Base-by-base conservation (phyloP, 2,888 invertebrate species). In the Koerneria pararmatus region DNA sequence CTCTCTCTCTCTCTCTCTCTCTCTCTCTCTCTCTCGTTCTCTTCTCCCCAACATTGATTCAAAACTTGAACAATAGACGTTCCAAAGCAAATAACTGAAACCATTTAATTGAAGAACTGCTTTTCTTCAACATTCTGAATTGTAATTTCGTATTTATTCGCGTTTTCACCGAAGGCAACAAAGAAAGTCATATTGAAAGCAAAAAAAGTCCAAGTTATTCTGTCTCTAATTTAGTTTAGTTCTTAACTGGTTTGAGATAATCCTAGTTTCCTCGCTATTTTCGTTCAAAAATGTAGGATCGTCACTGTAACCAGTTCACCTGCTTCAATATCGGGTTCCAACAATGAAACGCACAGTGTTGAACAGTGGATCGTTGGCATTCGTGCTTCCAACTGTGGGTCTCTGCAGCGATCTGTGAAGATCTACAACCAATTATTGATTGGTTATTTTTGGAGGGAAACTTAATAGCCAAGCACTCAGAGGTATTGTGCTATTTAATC, bases 241-340 rank as follows among this genome's bases (percentile, higher is more conserved):
- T 19, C 8, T 41, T 41, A 8, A 19, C 41, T 41, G 11, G 41
- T 19, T 41, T 41, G 41, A 41, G 41, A 41, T 8, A 8, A 19
- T 41, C 11, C 41, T 19, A 41, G 19, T 8, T 41, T 8, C 8
- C 41, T 41, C 41, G 19, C 8, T 41, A 8, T 41, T 19, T n/a
- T n/a, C n/a, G n/a, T n/a, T n/a, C n/a, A n/a, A 41, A 41, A 41
- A 41, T 41, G 19, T 19, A 41, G 41, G 8, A 41, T 19, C 41
- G 11, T 41, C 41, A 41, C 19, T n/a, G 8, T 19, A 19, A 48
- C 57, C n/a, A 22, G 8, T 34, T 27, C 35, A 81, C 80, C 82
- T 57, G 76, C 82, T 78, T 82, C 80, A 48, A 82, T 75, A 60
- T 80, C 74, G 3, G 80, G 77, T 65, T 82, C 80, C 63, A 80